phyloP scores from a whole-genome alignment of 37 sponge, comb jelly and placozoan species.

The Geodia barretti region DNA sequence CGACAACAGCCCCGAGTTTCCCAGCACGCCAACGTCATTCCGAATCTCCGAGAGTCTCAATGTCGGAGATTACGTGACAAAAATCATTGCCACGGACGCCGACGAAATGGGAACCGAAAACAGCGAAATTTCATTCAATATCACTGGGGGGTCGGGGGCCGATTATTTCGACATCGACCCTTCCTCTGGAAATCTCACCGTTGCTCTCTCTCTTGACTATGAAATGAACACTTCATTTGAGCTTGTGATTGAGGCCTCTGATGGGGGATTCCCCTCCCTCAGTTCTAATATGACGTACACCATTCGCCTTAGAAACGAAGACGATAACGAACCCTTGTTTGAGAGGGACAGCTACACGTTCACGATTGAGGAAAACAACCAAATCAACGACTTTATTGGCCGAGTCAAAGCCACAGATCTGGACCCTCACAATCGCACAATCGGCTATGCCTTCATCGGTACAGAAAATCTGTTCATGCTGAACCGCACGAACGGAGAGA shows the following conservation, averaged over 20 bases:
- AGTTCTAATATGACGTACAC: constrained; percentile 5
- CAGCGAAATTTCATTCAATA: constrained; percentile 23
- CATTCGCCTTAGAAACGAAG: constrained; percentile 34
- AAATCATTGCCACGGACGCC: constrained; percentile 22
- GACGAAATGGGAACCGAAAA: constrained; percentile 39
- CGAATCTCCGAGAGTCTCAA: background rate
- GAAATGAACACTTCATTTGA: constrained; percentile 7
- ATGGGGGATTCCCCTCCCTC: constrained; percentile 43
- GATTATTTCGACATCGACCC: constrained; percentile 37
- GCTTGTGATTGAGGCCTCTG: constrained; percentile 36
- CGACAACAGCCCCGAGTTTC: constrained; percentile 54
- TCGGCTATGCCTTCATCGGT: constrained; percentile 21
- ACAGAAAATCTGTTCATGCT: constrained; percentile 30
- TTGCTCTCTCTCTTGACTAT: constrained; percentile 23
- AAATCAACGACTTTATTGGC: constrained; percentile 24
- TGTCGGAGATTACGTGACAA: background rate
- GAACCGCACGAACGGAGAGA: constrained; percentile 28
- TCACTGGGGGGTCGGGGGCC: constrained; percentile 29
- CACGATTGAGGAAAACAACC: constrained; percentile 27
- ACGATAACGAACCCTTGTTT: constrained; percentile 64
- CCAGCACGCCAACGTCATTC: background rate
- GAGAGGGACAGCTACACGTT: constrained; percentile 17
- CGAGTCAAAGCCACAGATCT: constrained; percentile 18
- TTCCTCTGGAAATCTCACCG: constrained; percentile 46
- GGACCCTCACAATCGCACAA: constrained; percentile 21